Conservation (phyloP, 2,888 invertebrate genomes). For the Stenotaenia linearis region DNA sequence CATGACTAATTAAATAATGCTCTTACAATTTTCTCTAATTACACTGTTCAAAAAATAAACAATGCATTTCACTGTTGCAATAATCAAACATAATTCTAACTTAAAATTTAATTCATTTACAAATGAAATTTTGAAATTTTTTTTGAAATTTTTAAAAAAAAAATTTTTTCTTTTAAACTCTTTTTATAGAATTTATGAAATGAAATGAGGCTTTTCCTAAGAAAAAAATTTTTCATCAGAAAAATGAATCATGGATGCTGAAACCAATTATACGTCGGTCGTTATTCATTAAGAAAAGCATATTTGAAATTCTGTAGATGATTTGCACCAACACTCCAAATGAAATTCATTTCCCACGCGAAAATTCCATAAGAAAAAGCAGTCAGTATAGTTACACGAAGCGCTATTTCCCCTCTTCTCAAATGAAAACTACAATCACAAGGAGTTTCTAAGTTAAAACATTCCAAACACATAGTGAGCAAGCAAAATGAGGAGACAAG, state of each 20-base stretch:
- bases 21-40: too few relatives aligned
- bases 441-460: conserved; percentile 24
- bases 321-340: not conserved
- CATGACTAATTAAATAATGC: too few relatives aligned
- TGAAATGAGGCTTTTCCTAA: too few relatives aligned
- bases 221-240: not conserved
- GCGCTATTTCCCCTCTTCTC: conserved; percentile 6
- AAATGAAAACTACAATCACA: conserved; percentile 18
- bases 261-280: not conserved
- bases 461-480: conserved; percentile 26
- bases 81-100: too few relatives aligned
- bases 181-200: too few relatives aligned
- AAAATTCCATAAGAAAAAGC: conserved; percentile 5
- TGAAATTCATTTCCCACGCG: not conserved
- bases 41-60: too few relatives aligned
- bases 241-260: not conserved
- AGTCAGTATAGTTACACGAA: not conserved
- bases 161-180: too few relatives aligned
- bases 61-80: too few relatives aligned
- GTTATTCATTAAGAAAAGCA: not conserved
- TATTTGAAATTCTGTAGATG: conserved; percentile 12
- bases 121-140: too few relatives aligned
- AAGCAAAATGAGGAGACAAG: conserved; percentile 16
- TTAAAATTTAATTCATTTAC: too few relatives aligned
- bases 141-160: too few relatives aligned